Conservation (phyloP, 2,888 invertebrate species). For the Geotrupes spiniger region DNA sequence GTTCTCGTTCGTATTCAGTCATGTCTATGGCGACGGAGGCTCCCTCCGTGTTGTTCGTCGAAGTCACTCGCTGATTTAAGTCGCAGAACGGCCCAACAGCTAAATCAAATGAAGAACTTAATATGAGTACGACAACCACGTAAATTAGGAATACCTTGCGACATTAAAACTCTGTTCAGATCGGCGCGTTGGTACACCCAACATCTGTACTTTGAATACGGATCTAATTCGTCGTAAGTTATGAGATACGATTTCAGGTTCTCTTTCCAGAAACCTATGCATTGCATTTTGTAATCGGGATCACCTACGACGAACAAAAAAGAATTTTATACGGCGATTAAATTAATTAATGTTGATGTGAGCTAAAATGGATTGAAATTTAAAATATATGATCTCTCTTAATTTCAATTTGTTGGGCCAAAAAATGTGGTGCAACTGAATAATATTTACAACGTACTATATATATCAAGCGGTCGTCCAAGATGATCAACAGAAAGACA, state of each 20-base stretch:
- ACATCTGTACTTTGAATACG: constrained; percentile 92
- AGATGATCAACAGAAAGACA: constrained; percentile 95
- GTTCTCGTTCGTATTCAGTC: constrained; percentile 88
- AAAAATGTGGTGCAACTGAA: too few species aligned
- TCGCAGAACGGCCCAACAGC: constrained; percentile 91
- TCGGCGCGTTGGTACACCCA: constrained; percentile 98
- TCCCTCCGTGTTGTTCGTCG: constrained; percentile 85
- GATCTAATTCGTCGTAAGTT: constrained; percentile 94
- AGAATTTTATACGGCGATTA: too few species aligned
- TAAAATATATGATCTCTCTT: too few species aligned
- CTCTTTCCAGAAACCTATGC: constrained; percentile 97
- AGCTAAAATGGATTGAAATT: too few species aligned
- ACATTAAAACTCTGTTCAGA: constrained; percentile 81
- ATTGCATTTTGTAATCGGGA: constrained; percentile 94
- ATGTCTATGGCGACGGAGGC: constrained; percentile 90
- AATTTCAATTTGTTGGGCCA: background rate
- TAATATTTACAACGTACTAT: constrained; percentile 62
- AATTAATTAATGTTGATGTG: constrained; percentile 6
- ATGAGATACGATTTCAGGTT: constrained; percentile 94
- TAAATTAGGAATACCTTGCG: constrained; percentile 52
- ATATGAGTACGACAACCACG: background rate
- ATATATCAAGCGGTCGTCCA: constrained; percentile 92
- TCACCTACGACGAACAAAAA: constrained; percentile 66
- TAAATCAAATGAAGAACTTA: constrained; percentile 50
- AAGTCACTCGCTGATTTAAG: constrained; percentile 84